Percentiles rank a stretch among this genome's conserved stretches.
Conservation (phyloP, 2,797 vertebrate species). For the Loriculus beryllinus region DNA sequence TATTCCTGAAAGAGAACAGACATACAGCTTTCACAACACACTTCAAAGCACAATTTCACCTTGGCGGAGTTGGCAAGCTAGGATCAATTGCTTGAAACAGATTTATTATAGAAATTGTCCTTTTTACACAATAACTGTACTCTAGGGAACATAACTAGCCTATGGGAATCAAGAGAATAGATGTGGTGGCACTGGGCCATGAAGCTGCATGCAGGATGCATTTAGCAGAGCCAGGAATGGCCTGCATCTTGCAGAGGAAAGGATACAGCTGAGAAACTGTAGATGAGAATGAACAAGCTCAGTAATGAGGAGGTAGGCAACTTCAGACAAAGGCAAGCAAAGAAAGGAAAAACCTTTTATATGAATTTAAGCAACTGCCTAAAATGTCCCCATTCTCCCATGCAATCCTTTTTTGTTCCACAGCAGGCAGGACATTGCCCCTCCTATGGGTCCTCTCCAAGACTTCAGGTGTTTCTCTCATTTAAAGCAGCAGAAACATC, state of each 20-base stretch:
- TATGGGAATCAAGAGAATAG: background rate
- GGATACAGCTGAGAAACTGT: background rate
- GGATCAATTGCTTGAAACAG: background rate
- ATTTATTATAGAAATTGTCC: background rate
- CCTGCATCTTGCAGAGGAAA: background rate
- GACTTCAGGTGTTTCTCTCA: rapidly evolving
- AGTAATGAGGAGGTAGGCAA: background rate
- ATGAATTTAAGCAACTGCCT: background rate
- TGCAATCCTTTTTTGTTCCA: background rate
- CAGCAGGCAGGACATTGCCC: background rate
- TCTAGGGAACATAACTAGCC: background rate
- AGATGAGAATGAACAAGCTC: background rate
- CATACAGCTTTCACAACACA: background rate
- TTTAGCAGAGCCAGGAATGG: background rate
- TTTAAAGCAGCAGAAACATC: background rate
- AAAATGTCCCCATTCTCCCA: background rate
- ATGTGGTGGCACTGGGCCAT: background rate
- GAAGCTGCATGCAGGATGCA: background rate
- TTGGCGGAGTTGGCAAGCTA: background rate
- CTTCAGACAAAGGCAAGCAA: background rate
- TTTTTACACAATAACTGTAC: background rate
- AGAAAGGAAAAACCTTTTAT: background rate
- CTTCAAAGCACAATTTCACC: background rate
- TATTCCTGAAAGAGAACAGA: background rate
- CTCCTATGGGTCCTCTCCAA: background rate